phyloP scores from a whole-genome alignment of 2,797 vertebrate species.

The Coendou prehensilis region DNA sequence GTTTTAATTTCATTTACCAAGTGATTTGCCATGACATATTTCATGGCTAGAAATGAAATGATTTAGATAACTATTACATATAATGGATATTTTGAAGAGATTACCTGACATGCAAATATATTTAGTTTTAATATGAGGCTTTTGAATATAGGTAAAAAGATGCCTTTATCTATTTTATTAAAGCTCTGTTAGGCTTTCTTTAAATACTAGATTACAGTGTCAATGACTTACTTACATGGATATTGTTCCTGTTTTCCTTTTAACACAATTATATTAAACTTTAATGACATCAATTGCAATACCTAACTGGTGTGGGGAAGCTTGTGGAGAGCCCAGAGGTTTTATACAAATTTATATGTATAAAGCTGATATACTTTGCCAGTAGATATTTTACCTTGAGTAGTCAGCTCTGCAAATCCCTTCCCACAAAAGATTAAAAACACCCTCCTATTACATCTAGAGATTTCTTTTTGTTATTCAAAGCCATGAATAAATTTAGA shows the following conservation, averaged over 20 bases:
- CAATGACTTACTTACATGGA: constrained; percentile 89
- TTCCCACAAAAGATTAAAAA: constrained; percentile 93
- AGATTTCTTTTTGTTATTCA: constrained; percentile 93
- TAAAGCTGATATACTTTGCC: constrained; percentile 92
- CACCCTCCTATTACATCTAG: constrained; percentile 92
- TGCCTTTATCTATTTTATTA: constrained; percentile 86
- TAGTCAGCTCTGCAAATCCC: constrained; percentile 91
- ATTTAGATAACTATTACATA: constrained; percentile 83
- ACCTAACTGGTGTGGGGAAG: constrained; percentile 90
- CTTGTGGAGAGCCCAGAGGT: constrained; percentile 90
- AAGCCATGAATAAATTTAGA: constrained; percentile 93
- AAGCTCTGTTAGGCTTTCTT: constrained; percentile 86
- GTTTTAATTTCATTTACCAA: constrained; percentile 73
- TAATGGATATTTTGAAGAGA: constrained; percentile 79
- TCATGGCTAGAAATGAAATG: constrained; percentile 68
- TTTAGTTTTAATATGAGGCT: constrained; percentile 85
- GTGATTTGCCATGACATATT: constrained; percentile 73
- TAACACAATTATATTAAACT: constrained; percentile 91
- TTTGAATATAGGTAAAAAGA: constrained; percentile 82
- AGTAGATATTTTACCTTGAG: constrained; percentile 92
- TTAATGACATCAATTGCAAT: constrained; percentile 90
- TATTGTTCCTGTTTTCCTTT: constrained; percentile 90
- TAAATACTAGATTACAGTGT: constrained; percentile 88
- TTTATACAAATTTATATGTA: constrained; percentile 92
- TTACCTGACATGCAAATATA: constrained; percentile 82